Base-by-base conservation (phyloP, 2,113 vertebrate species). In the Syrrhaptes paradoxus region DNA sequence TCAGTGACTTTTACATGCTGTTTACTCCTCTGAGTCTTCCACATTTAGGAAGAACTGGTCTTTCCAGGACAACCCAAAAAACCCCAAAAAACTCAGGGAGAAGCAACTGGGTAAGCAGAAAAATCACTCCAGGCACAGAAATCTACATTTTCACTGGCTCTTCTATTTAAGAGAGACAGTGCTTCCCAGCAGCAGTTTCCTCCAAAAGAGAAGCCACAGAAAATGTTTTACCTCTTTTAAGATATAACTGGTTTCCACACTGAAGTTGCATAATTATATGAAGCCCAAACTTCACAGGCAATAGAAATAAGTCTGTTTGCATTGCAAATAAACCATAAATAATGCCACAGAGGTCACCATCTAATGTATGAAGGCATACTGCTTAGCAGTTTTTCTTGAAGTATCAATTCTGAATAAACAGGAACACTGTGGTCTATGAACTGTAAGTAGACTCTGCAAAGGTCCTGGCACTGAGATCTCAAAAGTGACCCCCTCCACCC, bases 321-420 rank as follows among this genome's bases (percentile, higher is more conserved):
- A 58, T 2, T 41, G 31, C 71, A 68, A 72, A 46, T 24, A 75
- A 58, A 31, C 7, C 3, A 12, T 4, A 17, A 51, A 7, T 36
- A 59, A 59, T 20, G 9, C 25, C 26, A 62, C 24, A 36, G 46
- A 83, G 10, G 11, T 10, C 4, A 65, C 7, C 22, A 31, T 4
- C 4, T 18, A 67, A 7, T 31, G 31, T 5, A 3, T 15, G 6
- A 20, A 65, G 3, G 19, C 21, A 54, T 4, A 31, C 2, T 2
- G 1, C 7, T 13, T 41, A 57, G 45, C 11, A 62, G n/a, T 70
- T 31, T 22, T 11, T 58, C 28, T 1, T 90, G 54, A 51, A 41
- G 24, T 67, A 67, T 10, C 28, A 57, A 4, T 21, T 68, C 28
- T 26, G 12, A 12, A 63, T 31, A 65, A 76, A 54, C 2, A 63